phyloP scores from a whole-genome alignment of 1,140 invertebrate genomes.

The Leptoteleia sp. region DNA sequence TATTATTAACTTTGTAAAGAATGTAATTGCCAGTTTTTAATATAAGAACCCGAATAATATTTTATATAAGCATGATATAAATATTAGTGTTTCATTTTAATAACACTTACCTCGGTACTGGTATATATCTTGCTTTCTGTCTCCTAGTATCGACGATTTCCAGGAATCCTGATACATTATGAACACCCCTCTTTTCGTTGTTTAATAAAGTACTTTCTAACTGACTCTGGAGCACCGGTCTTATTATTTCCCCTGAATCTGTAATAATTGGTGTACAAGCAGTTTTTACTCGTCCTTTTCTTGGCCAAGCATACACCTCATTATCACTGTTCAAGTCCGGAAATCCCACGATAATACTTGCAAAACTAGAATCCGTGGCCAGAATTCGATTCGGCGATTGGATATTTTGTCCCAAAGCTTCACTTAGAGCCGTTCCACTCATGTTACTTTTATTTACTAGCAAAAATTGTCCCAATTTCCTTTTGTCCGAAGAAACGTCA shows the following conservation, averaged over 20 bases:
- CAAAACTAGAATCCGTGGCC: conserved; percentile 77
- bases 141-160: conserved; percentile 83
- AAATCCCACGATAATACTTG: conserved; percentile 81
- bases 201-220: conserved; percentile 68
- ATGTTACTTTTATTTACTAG: conserved; percentile 53
- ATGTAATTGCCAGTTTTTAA: no score
- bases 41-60: no score
- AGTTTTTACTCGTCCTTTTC: conserved; percentile 56
- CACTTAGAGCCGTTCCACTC: conserved; percentile 57
- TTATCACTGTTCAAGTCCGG: conserved; percentile 80
- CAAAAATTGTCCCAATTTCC: conserved; percentile 65
- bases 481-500: conserved; percentile 43
- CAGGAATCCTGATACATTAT: conserved; percentile 78
- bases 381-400: conserved; percentile 81
- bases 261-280: conserved; percentile 72
- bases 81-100: no score
- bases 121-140: conserved; percentile 83
- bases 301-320: conserved; percentile 73
- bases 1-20: no score
- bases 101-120: conserved; percentile 83
- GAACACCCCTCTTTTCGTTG: conserved; percentile 50
- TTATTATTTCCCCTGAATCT: conserved; percentile 76
- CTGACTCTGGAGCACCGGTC: conserved; percentile 70
- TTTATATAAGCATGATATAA: no score
- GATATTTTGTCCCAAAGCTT: conserved; percentile 76